These are phyloP conservation scores for Oscheius myriophilus DNA, from an alignment of 2,888 invertebrate species.

Conservation along the genomic window DNA sequence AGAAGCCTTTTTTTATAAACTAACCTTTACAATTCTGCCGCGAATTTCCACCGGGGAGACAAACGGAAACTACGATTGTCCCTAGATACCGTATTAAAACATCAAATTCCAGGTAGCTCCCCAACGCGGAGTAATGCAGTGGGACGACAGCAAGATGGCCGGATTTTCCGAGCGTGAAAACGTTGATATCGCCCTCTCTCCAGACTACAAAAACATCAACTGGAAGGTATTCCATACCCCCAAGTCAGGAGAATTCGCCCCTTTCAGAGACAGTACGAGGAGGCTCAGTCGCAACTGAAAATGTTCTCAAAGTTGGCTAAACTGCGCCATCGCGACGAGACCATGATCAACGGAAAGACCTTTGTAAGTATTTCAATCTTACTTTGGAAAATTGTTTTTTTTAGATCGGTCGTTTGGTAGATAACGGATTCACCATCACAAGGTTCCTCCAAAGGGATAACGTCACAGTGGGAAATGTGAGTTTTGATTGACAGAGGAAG, in stretches of 20 bases:
- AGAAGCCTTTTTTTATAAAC: too few relatives aligned
- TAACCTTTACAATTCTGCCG: too few relatives aligned
- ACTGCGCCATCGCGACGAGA: constrained; percentile 57
- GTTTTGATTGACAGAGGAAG: constrained; percentile 6
- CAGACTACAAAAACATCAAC: constrained; percentile 59
- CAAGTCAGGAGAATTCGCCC: neutral
- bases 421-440: constrained; percentile 61
- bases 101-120: constrained; percentile 36
- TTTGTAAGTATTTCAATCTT: constrained; percentile 22
- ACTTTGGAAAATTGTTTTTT: neutral
- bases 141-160: constrained; percentile 52
- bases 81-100: constrained; percentile 13
- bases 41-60: too few relatives aligned
- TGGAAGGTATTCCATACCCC: constrained; percentile 43
- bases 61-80: too few relatives aligned
- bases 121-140: constrained; percentile 66
- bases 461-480: constrained; percentile 48
- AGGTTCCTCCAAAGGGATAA: constrained; percentile 55
- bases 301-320: constrained; percentile 61
- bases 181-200: constrained; percentile 39
- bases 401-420: constrained; percentile 40
- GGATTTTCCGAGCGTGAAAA: constrained; percentile 50
- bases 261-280: constrained; percentile 51
- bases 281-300: constrained; percentile 51
- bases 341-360: constrained; percentile 43